Base-by-base conservation (phyloP, 2,888 invertebrate species). In the Tipula vernalis region DNA sequence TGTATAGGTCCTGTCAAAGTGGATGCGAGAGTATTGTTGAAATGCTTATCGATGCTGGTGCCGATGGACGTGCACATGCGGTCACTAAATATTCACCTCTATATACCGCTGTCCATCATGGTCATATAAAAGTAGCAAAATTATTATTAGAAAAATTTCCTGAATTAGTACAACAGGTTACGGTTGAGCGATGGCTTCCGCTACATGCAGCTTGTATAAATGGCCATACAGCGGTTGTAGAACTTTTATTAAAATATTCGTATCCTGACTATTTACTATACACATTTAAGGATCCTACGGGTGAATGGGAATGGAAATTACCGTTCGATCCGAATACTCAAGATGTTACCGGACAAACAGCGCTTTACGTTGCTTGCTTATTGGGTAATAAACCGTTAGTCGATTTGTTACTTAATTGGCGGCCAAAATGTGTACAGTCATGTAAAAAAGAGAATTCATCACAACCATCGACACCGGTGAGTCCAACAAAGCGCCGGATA, bases 291-390 rank as follows among this genome's bases (percentile, higher is more conserved):
- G 96, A 97, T 90, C 92, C 93, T 47, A 93, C 94, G 2, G 95
- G 95, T 18, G 94, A 95, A 87, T 96, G 95, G 94, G 96, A 97
- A 90, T 99, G 97, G 92, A 93, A 94, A 36, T 94, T 96, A 91
- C 95, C 98, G n/a, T 98, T 98, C 90, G 98, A 99, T 91, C 94
- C 98, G 86, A 99, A 99, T 92, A 95, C 96, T 84, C 94, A 95
- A 88, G 98, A 98, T 92, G 96, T 96, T 3, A 96, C 96, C 41
- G 97, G 97, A 0, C 98, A 98, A 92, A 98, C 96, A 88, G 95
- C 98, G 87, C 92, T 99, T 12, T 98, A 98, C 91, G 94, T 98
- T 88, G 97, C 98, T 12, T 96, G 97, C 90, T 94, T 96, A 87
- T 93, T 96, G 87, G 97, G 97, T 28, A 97, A 97, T 91, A 93